Evolutionary conservation across 2,113 vertebrate genomes (phyloP), one percentile per base, ranked within the genome.

Genomic region (Labeo rohita): DNA sequence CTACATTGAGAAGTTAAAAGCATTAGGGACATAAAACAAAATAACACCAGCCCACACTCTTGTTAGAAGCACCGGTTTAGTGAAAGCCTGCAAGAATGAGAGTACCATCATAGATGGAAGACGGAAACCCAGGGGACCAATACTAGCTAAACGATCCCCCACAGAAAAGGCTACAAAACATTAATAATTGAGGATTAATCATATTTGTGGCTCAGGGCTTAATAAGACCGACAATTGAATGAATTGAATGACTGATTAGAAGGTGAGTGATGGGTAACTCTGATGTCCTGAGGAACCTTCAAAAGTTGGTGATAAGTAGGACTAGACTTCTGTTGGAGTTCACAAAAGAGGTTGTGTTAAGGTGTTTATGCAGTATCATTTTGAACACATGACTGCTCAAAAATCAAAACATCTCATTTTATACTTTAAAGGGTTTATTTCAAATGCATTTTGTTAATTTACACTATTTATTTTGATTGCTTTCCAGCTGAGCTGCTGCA

Each of bases 1-100:
- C 70, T 84, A 65, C 56, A 84, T 86, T 63, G 84, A 75, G 72
- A 82, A 84, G 80, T 89, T 84, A 80, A 89, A 87, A 84, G 81
- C 84, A 88, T 85, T 61, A 78, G 84, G 84, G 86, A 86, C 89
- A 79, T 75, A 54, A 84, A 86, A 68, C 82, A 66, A 83, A 77
- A 83, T 83, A 85, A 85, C 78, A 68, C 52, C 66, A 86, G 52
- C 86, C 84, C 70, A 89, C 81, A 73, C 21, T n/a, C 49, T 65
- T 72, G 59, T 88, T 88, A 73, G 49, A 86, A 21, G 45, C 83
- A 63, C 81, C 54, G 21, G 50, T 78, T 82, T 78, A 12, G 39
- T 68, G 34, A 59, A 65, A 89, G 59, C 72, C 75, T 86, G 59
- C 36, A 16, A 65, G 54, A 72, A 59, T 18, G 66, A 39, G 23